Conservation (phyloP, 2,113 vertebrate genomes). For the Cheilinus undulatus region DNA sequence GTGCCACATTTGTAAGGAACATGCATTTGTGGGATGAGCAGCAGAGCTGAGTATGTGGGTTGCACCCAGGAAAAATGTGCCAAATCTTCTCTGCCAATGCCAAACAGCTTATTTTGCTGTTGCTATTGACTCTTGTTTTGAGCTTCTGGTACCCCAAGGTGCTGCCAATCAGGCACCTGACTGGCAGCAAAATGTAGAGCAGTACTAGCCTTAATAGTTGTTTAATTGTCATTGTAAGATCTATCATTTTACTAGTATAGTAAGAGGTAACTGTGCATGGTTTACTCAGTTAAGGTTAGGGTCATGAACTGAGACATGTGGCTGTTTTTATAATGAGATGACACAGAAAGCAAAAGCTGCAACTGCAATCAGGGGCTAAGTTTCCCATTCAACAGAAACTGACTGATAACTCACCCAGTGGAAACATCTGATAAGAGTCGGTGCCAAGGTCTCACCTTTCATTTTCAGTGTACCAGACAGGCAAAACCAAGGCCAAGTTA, state of each 20-base stretch:
- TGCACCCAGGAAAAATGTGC: no score
- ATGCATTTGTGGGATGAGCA: no score
- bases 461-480: conserved; percentile 26
- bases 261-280: not conserved
- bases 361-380: not conserved
- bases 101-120: no score
- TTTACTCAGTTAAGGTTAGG: not conserved
- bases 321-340: conserved; percentile 8
- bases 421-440: conserved; percentile 8
- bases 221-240: not conserved
- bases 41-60: no score
- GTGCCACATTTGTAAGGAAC: no score
- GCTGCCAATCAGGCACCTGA: no score
- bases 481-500: not conserved
- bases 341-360: not conserved
- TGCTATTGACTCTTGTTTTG: no score
- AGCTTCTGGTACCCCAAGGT: no score
- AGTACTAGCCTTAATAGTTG: not conserved
- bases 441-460: conserved; percentile 57
- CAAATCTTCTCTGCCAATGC: no score
- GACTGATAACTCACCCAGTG: not conserved
- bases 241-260: not conserved
- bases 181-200: no score
- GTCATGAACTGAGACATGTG: not conserved
- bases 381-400: conserved; percentile 25